phyloP scores from a whole-genome alignment of 2,888 invertebrate species.

The Himalopsyche japonica region DNA sequence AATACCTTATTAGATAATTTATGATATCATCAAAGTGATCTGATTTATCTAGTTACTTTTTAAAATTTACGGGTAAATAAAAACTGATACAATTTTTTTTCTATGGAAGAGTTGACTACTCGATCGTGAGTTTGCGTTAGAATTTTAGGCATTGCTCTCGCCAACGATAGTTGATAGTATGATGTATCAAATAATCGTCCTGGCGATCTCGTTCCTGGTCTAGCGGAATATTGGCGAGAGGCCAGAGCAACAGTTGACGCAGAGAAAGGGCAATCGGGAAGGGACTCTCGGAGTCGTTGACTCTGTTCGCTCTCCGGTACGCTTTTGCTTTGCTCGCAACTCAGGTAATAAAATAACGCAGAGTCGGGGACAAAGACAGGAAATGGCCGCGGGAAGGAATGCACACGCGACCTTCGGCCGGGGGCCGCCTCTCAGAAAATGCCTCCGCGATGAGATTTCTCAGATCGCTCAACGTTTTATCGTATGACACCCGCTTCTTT shows the following conservation, averaged over 20 bases:
- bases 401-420: constrained; percentile 38
- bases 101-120: too few relatives aligned
- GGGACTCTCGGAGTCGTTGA: background rate
- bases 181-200: background rate
- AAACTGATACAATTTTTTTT: too few relatives aligned
- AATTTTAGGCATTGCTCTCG: too few relatives aligned
- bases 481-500: background rate
- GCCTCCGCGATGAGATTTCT: background rate
- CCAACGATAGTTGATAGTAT: background rate
- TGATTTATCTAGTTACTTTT: too few relatives aligned
- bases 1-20: too few relatives aligned
- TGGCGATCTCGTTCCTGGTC: background rate
- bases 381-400: constrained; percentile 39
- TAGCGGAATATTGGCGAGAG: background rate
- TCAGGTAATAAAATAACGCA: background rate
- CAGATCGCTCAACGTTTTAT: background rate
- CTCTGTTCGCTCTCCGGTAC: background rate
- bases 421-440: constrained; percentile 3
- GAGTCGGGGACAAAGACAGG: constrained; percentile 38
- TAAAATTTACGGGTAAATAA: too few relatives aligned
- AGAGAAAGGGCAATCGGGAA: background rate
- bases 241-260: background rate
- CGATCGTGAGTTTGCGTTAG: too few relatives aligned
- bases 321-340: background rate
- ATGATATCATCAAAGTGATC: too few relatives aligned